Evolutionary conservation across 2,797 vertebrate genomes (phyloP).

Genomic region (Halcyon badia): DNA sequence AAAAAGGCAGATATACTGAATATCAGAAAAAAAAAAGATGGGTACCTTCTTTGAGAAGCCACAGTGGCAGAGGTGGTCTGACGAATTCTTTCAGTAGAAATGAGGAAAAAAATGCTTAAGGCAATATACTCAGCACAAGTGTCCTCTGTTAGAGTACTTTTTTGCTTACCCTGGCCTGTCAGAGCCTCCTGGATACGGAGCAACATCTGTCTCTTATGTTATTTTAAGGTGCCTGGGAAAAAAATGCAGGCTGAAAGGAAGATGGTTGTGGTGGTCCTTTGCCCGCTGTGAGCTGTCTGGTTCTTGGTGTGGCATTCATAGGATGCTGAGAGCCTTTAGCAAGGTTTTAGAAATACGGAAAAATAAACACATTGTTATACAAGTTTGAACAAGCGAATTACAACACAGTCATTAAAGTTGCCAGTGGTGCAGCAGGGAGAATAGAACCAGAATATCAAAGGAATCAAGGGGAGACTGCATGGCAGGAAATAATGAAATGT

Average conservation of each 20-base stretch:
- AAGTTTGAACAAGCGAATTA: neutral
- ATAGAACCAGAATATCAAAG: neutral
- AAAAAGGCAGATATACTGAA: neutral
- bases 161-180: neutral
- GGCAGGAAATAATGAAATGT: slow-evolving; percentile 8
- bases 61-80: neutral
- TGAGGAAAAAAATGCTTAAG: neutral
- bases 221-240: neutral
- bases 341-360: neutral
- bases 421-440: neutral
- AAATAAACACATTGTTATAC: neutral
- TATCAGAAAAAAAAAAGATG: neutral
- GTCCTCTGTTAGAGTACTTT: neutral
- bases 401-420: neutral
- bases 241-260: neutral
- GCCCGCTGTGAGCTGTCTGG: neutral
- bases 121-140: no score
- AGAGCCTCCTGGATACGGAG: neutral
- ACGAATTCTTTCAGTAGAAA: neutral
- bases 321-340: neutral
- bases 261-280: neutral
- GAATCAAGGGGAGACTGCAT: neutral
- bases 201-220: neutral
- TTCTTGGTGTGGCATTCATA: neutral
- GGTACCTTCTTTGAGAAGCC: neutral